Evolutionary conservation across 1,140 invertebrate genomes (phyloP).

Genomic region (Drosophila novamexicana): DNA sequence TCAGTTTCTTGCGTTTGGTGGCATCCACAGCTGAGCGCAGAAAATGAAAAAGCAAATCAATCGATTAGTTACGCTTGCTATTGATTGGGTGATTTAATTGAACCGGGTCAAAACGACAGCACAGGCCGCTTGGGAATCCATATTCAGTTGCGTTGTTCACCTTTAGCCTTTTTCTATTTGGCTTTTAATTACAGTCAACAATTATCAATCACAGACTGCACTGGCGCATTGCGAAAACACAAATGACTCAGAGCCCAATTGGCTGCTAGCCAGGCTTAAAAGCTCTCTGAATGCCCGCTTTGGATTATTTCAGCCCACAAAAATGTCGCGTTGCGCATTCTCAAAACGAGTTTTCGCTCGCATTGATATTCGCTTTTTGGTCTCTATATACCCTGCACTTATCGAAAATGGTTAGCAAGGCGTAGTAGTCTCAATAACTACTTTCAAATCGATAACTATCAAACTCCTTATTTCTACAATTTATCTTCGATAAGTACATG

Average conservation of each 20-base stretch:
- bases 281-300: background rate
- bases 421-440: background rate
- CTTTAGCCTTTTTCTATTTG: background rate
- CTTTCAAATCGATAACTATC: too few relatives aligned
- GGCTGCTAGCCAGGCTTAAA: conserved; percentile 20
- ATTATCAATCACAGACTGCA: conserved; percentile 36
- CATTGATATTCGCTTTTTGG: conserved; percentile 18
- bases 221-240: conserved; percentile 55
- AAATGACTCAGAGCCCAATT: conserved; percentile 56
- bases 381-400: conserved; percentile 16
- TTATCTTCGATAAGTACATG: too few relatives aligned
- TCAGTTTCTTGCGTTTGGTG: conserved; percentile 78
- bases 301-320: conserved; percentile 65
- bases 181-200: conserved; percentile 1
- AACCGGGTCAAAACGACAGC: background rate
- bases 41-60: background rate
- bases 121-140: background rate
- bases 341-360: conserved; percentile 62
- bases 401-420: background rate
- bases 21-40: conserved; percentile 41
- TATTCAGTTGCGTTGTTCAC: background rate
- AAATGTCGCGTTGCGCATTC: conserved; percentile 59
- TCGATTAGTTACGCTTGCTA: background rate
- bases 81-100: background rate
- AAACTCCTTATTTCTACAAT: too few relatives aligned